phyloP scores from a whole-genome alignment of 2,113 vertebrate species.

The Ariopsis seemanni region DNA sequence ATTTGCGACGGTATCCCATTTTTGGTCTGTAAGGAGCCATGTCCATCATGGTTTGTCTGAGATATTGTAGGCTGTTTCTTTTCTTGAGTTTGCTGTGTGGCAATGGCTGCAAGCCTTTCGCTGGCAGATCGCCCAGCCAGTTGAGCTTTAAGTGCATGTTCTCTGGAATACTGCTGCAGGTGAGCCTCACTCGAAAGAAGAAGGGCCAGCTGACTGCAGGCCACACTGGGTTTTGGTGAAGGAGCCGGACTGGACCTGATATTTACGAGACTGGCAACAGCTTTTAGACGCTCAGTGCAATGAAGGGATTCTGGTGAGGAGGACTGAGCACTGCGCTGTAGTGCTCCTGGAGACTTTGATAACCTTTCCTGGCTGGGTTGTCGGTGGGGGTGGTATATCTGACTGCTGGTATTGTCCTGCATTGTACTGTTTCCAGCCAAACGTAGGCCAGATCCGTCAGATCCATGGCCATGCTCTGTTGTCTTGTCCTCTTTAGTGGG shows the following conservation, averaged over 20 bases:
- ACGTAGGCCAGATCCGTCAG: slow-evolving; percentile 72
- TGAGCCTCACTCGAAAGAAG: slow-evolving; percentile 87
- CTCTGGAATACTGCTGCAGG: slow-evolving; percentile 86
- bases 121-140: slow-evolving; percentile 81
- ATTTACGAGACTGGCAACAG: slow-evolving; percentile 85
- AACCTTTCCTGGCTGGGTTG: slow-evolving; percentile 69
- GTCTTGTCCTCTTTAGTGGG: slow-evolving; percentile 66
- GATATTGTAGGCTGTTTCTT: slow-evolving; percentile 70
- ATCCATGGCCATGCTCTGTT: slow-evolving; percentile 79
- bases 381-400: slow-evolving; percentile 68
- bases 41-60: slow-evolving; percentile 70
- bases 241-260: slow-evolving; percentile 81
- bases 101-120: slow-evolving; percentile 85
- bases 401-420: slow-evolving; percentile 71
- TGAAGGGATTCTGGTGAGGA: slow-evolving; percentile 77
- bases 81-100: slow-evolving; percentile 75
- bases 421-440: slow-evolving; percentile 81
- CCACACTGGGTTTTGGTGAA: slow-evolving; percentile 85
- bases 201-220: slow-evolving; percentile 84
- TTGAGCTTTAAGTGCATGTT: slow-evolving; percentile 85
- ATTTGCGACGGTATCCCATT: slow-evolving; percentile 69
- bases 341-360: slow-evolving; percentile 73
- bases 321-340: slow-evolving; percentile 68
- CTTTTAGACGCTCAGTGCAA: slow-evolving; percentile 82
- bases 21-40: slow-evolving; percentile 75